Conservation (phyloP, 2,113 vertebrate species). For the Chascanopsetta lugubris region DNA sequence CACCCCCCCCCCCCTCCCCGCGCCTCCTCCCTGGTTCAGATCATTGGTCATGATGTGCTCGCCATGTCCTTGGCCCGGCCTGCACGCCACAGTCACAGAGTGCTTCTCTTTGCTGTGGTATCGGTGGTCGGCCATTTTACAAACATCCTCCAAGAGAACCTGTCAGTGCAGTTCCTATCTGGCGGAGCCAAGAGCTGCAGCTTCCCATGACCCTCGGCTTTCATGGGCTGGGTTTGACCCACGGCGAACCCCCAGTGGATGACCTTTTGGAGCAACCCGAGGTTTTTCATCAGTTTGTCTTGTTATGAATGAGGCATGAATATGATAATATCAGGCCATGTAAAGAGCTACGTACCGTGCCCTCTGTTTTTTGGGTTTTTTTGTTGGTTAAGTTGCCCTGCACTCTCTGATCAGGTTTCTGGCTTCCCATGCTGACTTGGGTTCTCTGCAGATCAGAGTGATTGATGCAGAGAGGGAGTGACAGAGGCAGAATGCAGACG, state of each 20-base stretch:
- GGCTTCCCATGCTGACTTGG: conserved; percentile 37
- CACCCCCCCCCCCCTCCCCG: conserved; percentile 47
- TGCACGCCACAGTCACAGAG: conserved; percentile 47
- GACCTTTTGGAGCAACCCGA: conserved; percentile 52
- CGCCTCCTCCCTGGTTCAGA: conserved; percentile 62
- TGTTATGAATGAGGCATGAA: conserved; percentile 57
- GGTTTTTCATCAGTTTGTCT: conserved; percentile 54
- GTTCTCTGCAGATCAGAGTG: conserved; percentile 6
- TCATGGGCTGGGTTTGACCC: conserved; percentile 61
- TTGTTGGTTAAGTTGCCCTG: conserved; percentile 17
- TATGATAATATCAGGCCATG: conserved; percentile 58
- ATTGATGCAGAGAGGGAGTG: conserved; percentile 5
- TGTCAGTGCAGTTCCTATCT: conserved; percentile 70
- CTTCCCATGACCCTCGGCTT: conserved; percentile 77
- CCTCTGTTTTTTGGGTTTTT: conserved; percentile 36
- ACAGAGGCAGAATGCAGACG: conserved; percentile 10
- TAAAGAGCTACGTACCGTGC: conserved; percentile 41
- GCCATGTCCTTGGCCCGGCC: conserved; percentile 68
- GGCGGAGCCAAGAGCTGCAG: conserved; percentile 65
- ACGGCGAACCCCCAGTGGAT: conserved; percentile 45
- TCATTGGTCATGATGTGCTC: conserved; percentile 67
- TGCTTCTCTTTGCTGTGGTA: conserved; percentile 73
- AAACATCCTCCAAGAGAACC: conserved; percentile 73
- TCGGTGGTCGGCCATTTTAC: conserved; percentile 72
- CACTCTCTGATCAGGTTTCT: conserved; percentile 40